Conservation (phyloP, 2,888 invertebrate genomes). For the Horisme vitalbata region DNA sequence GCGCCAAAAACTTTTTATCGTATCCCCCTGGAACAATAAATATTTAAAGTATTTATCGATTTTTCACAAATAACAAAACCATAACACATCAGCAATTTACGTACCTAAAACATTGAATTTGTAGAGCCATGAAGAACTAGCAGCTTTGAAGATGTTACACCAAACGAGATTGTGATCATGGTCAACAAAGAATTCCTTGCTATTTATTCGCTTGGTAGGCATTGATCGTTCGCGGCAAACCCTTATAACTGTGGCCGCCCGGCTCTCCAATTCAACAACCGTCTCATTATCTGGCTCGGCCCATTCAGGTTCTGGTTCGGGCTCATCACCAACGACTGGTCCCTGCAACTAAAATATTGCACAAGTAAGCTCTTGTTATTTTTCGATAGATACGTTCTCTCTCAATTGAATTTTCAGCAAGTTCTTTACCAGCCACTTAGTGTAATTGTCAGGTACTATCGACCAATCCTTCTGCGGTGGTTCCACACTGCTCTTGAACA, state of each 20-base stretch:
- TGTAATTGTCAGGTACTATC: slow-evolving; percentile 72
- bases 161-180: slow-evolving; percentile 86
- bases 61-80: background rate
- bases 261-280: slow-evolving; percentile 71
- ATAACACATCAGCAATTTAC: background rate
- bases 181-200: slow-evolving; percentile 89
- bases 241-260: slow-evolving; percentile 69
- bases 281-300: slow-evolving; percentile 67
- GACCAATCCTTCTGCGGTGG: slow-evolving; percentile 65
- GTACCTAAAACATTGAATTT: slow-evolving; percentile 88
- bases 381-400: background rate
- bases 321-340: slow-evolving; percentile 61
- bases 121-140: slow-evolving; percentile 91
- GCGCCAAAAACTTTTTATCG: slow-evolving; percentile 82
- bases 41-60: background rate
- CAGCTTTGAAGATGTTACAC: slow-evolving; percentile 90
- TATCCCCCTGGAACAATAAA: slow-evolving; percentile 77
- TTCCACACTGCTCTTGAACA: slow-evolving; percentile 68
- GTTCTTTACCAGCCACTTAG: slow-evolving; percentile 70
- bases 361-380: background rate
- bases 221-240: slow-evolving; percentile 72
- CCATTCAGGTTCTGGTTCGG: slow-evolving; percentile 53
- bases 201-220: slow-evolving; percentile 79
- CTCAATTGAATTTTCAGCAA: background rate
- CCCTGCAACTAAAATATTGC: slow-evolving; percentile 58